phyloP scores from a whole-genome alignment of 2,797 vertebrate species.

The Pangasius krempfi region DNA sequence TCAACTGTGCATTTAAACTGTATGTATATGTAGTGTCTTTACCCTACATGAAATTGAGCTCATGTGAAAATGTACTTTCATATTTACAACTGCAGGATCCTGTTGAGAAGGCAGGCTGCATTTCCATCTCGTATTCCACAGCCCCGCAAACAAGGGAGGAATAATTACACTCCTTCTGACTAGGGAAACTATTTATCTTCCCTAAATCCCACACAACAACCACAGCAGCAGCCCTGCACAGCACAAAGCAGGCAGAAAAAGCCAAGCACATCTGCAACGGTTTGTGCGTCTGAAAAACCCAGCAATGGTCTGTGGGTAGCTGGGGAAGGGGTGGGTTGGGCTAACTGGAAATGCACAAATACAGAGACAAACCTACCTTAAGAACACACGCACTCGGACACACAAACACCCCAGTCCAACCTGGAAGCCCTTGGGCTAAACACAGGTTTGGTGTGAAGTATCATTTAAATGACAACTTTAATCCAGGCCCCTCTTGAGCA shows the following conservation, averaged over 20 bases:
- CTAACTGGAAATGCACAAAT: constrained; percentile 40
- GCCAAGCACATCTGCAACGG: constrained; percentile 48
- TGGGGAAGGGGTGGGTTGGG: constrained; percentile 14
- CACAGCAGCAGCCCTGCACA: constrained; percentile 7
- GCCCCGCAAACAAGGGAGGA: constrained; percentile 44
- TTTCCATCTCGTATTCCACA: constrained; percentile 39
- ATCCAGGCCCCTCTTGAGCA: constrained; percentile 38
- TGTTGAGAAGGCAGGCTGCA: constrained; percentile 49
- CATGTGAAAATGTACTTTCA: constrained; percentile 35
- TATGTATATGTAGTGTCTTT: constrained; percentile 5
- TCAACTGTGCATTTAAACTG: constrained; percentile 20
- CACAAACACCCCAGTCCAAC: background rate
- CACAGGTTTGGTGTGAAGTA: constrained; percentile 34
- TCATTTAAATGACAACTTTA: constrained; percentile 46
- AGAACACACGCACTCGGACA: constrained; percentile 3
- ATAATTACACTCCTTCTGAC: constrained; percentile 56
- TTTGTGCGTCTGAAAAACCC: constrained; percentile 35
- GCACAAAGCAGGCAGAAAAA: constrained; percentile 26
- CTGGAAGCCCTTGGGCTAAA: constrained; percentile 33
- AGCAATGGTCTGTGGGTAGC: constrained; percentile 21
- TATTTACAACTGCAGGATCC: constrained; percentile 43
- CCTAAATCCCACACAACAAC: constrained; percentile 47
- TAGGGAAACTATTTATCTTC: constrained; percentile 58
- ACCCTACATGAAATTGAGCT: constrained; percentile 34
- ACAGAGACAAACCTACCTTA: constrained; percentile 30